Conservation (phyloP, 2,113 vertebrate genomes). For the Callocephalon fimbriatum region DNA sequence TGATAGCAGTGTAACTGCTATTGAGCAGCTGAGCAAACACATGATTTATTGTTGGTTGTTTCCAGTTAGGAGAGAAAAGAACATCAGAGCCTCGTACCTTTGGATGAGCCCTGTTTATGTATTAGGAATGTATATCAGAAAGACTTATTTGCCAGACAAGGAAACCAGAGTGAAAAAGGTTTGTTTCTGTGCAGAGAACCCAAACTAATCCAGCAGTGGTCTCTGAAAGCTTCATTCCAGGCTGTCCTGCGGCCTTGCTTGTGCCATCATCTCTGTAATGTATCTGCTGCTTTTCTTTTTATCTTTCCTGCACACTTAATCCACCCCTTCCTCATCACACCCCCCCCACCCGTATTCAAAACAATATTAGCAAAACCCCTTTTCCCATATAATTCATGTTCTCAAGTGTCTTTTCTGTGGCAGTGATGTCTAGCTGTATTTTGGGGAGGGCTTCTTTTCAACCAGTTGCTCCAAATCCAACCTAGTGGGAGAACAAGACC, state of each 20-base stretch:
- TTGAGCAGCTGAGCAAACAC: conserved; percentile 22
- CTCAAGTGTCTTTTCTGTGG: not conserved
- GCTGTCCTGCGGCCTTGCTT: not conserved
- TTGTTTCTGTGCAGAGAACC: not conserved
- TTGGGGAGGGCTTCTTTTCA: not conserved
- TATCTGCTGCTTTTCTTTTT: not conserved
- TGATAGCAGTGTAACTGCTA: not conserved
- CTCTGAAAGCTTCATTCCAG: not conserved
- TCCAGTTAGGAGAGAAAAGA: not conserved
- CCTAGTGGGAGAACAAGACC: not conserved
- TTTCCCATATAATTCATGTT: not conserved
- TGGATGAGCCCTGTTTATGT: not conserved
- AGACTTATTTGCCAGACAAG: not conserved
- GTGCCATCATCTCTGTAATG: not conserved
- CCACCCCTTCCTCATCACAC: not conserved
- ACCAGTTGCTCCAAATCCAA: not conserved
- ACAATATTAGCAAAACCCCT: not conserved
- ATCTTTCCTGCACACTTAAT: not conserved
- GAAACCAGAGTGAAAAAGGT: not conserved
- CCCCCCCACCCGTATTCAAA: fast-evolving
- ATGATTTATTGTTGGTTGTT: not conserved
- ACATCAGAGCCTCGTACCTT: not conserved
- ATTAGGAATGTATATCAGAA: not conserved
- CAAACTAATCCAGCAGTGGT: not conserved
- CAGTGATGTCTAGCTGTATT: not conserved